Evolutionary conservation across 2,888 invertebrate genomes (phyloP), one percentile per base, ranked within the genome.

Genomic region (Diachrysia chrysitis): DNA sequence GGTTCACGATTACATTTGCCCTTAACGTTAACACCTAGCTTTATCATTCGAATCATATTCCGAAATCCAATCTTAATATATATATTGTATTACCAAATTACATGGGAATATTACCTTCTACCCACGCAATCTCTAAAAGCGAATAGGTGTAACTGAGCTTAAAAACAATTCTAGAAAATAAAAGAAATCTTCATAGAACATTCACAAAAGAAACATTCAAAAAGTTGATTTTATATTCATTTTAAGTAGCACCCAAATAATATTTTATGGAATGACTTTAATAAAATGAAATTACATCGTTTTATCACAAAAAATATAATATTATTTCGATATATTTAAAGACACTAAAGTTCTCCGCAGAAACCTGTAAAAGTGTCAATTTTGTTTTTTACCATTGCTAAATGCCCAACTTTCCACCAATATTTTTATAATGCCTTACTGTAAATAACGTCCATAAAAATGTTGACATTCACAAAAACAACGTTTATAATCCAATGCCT

Each of bases 401-500:
- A n/a, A n/a, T n/a, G n/a, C n/a, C n/a, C n/a, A n/a, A n/a, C n/a
- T n/a, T n/a, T n/a, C n/a, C n/a, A n/a, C n/a, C n/a, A n/a, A n/a
- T n/a, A n/a, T n/a, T n/a, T n/a, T n/a, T n/a, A n/a, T n/a, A n/a
- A n/a, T n/a, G n/a, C n/a, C n/a, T n/a, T n/a, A n/a, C n/a, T n/a
- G n/a, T n/a, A n/a, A n/a, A 75, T 53, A 37, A 21, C 17, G 51
- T 21, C 29, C 42, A 58, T 62, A 32, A 62, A 76, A 53, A 59
- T 67, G 35, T 73, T 66, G 63, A 58, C 57, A 55, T 48, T 9
- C 51, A 74, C 69, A 71, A 69, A 69, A 72, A 35, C 46, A 66
- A 68, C 66, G 73, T 71, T 21, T 74, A 71, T 77, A 83, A 76
- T 75, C 64, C 67, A 64, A 73, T 67, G 58, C 69, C 55, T 63